Evolutionary conservation across 2,888 invertebrate species (phyloP), one percentile per base, ranked within the genome.

Genomic region (Galeruca laticollis): DNA sequence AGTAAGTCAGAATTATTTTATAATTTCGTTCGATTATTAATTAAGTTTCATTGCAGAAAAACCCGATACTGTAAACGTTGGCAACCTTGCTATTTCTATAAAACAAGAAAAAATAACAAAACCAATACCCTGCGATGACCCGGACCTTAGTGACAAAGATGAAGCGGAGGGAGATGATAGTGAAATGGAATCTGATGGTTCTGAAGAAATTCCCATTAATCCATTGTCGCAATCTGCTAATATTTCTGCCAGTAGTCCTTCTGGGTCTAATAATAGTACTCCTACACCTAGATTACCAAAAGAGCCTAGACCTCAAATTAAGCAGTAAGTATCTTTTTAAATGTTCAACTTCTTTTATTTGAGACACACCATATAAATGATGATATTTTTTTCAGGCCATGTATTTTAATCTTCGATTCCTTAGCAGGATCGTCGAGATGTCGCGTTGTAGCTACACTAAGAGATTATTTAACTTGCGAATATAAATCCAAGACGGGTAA

Each of bases 401-500:
- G 97, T 83, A 96, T 99, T 81, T 87, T 99, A 71, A 94, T 99
- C 82, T 98, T 98, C 85, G 98, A 99, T 86, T 99, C 98, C 0
- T 86, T 99, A 79, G 92, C 93, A 75, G 93, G 94, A 9, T 92
- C 93, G 2, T 92, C 93, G 52, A 89, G 97, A 80, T 90, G 92
- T 43, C 89, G 94, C 71, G 95, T 97, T 18, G 95, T 96, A 18
- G 94, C 95, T 10, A 97, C 96, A 0, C 87, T 98, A 69, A 88
- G 98, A 73, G 98, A 98, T 84, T 98, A 96, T 86, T 88, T 97
- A 66, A 94, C 94, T 64, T 93, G 95, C 82, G 96, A 96, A 88
- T 92, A 94, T 84, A 90, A 92, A 82, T 90, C 91, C 1, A 94
- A 94, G 87, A 88, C 90, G 85, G 81, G 80, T 33, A 74, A 85